A percentile compares a stretch with the other conserved stretches of the same genome.
These are phyloP conservation scores for Cantharis rufa DNA, from an alignment of 2,888 invertebrate genomes.

Conservation along the genomic window DNA sequence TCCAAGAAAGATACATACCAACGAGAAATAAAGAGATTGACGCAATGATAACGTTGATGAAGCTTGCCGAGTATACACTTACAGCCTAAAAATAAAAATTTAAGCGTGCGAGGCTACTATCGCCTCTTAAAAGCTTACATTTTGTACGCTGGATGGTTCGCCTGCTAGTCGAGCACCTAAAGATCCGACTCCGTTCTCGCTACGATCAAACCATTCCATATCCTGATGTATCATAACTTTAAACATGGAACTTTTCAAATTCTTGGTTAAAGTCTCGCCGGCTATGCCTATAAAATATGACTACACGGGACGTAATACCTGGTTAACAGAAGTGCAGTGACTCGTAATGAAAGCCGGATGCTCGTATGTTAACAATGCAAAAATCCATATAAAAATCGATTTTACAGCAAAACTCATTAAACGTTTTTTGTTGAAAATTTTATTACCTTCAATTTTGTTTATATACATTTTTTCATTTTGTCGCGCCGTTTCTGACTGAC, in stretches of 20 bases:
- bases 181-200: constrained; percentile 73
- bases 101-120: too few relatives aligned
- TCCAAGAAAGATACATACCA: background rate
- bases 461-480: too few relatives aligned
- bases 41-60: background rate
- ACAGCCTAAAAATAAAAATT: background rate
- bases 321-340: too few relatives aligned
- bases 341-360: too few relatives aligned
- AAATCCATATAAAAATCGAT: too few relatives aligned
- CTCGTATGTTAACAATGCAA: too few relatives aligned
- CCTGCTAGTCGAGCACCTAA: constrained; percentile 74
- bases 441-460: too few relatives aligned
- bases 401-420: too few relatives aligned
- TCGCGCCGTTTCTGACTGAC: too few relatives aligned
- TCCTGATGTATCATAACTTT: constrained; percentile 72
- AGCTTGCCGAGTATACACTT: background rate
- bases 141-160: constrained; percentile 79
- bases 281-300: constrained; percentile 66
- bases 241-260: constrained; percentile 70
- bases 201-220: constrained; percentile 74
- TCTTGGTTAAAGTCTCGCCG: constrained; percentile 77
- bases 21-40: background rate
- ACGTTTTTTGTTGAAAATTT: too few relatives aligned
- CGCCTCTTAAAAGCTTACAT: constrained; percentile 58
- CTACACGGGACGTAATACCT: background rate